These are phyloP conservation scores for Ascaphus truei DNA, from an alignment of 2,113 vertebrate species.

Conservation along the genomic window DNA sequence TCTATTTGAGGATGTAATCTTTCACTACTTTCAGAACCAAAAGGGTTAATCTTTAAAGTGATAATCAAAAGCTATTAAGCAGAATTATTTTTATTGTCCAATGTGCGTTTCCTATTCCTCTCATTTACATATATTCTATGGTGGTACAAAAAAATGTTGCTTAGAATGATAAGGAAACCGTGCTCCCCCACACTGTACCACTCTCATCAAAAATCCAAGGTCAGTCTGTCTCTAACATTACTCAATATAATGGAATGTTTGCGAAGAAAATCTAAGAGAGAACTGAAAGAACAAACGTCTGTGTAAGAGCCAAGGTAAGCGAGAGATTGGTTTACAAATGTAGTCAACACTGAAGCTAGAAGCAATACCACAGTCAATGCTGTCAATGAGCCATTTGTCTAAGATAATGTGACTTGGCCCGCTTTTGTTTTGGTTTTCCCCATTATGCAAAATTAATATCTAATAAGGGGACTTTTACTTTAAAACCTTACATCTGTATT, in stretches of 20 bases:
- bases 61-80: too few species aligned
- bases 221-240: conserved; percentile 45
- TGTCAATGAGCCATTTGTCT: conserved; percentile 19
- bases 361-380: conserved; percentile 15
- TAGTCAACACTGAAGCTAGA: conserved; percentile 43
- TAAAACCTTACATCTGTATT: background rate
- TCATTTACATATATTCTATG: too few species aligned
- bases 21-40: too few species aligned
- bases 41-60: too few species aligned
- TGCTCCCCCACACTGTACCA: background rate
- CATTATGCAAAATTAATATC: conserved; percentile 8
- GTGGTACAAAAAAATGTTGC: too few species aligned
- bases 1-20: too few species aligned
- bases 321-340: conserved; percentile 39
- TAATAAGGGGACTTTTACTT: background rate
- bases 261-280: conserved; percentile 32
- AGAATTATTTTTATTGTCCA: too few species aligned
- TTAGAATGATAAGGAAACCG: background rate
- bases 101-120: too few species aligned
- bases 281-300: conserved; percentile 20
- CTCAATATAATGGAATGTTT: conserved; percentile 39
- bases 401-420: background rate
- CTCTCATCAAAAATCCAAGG: conserved; percentile 34
- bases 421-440: background rate
- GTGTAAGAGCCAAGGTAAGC: conserved; percentile 40